phyloP scores from a whole-genome alignment of 1,140 invertebrate species.

The Drosophila subpulchrella region DNA sequence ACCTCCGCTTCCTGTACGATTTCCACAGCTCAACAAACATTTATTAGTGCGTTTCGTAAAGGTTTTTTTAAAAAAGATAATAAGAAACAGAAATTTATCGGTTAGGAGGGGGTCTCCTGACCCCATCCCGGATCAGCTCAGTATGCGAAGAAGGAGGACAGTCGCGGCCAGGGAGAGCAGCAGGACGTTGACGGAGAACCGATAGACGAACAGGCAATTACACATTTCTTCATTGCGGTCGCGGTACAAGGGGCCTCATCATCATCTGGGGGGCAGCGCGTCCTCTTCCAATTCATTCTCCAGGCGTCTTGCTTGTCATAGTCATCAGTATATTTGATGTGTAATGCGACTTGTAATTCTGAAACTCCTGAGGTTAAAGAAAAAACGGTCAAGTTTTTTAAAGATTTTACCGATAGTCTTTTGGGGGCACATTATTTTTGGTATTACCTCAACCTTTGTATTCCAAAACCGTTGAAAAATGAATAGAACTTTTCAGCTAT shows the following conservation, averaged over 20 bases:
- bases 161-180: not conserved
- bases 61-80: not conserved
- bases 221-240: slow-evolving; percentile 12
- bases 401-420: too few relatives aligned
- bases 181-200: not conserved
- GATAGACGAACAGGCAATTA: slow-evolving; percentile 8
- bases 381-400: too few relatives aligned
- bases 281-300: not conserved
- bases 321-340: too few relatives aligned
- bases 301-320: not conserved
- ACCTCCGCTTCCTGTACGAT: slow-evolving; percentile 7
- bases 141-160: slow-evolving; percentile 10
- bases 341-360: not conserved
- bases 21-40: slow-evolving; percentile 34
- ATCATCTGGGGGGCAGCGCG: too few relatives aligned
- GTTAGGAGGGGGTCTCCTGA: not conserved
- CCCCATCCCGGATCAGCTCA: slow-evolving; percentile 11
- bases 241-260: not conserved
- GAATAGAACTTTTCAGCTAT: too few relatives aligned
- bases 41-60: slow-evolving; percentile 19
- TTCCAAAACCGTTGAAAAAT: too few relatives aligned
- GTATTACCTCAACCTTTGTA: too few relatives aligned
- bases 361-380: not conserved
- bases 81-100: not conserved
- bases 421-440: too few relatives aligned